Conservation (phyloP, 2,113 vertebrate genomes). For the Herpetotheres cachinnans region DNA sequence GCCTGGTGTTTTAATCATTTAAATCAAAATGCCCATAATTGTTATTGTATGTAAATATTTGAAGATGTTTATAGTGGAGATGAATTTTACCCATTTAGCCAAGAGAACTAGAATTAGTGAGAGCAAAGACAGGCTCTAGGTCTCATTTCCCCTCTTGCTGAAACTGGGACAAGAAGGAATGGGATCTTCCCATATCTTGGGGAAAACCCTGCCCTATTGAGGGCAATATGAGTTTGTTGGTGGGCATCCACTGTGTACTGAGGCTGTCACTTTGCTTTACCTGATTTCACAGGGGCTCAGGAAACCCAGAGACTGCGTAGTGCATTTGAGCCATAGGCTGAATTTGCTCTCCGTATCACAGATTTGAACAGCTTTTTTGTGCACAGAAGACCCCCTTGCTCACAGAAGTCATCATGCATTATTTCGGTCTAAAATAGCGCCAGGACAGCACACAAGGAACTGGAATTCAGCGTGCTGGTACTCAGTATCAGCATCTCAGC, state of each 20-base stretch:
- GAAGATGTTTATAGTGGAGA: conserved; percentile 58
- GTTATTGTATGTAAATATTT: conserved; percentile 72
- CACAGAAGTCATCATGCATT: not conserved
- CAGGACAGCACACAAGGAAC: not conserved
- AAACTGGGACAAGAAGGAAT: not conserved
- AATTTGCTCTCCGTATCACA: not conserved
- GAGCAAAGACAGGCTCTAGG: not conserved
- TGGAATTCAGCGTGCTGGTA: not conserved
- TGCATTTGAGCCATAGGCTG: not conserved
- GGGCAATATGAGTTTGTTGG: not conserved
- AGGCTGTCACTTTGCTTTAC: not conserved
- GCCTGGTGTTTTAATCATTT: conserved; percentile 71
- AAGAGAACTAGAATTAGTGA: not conserved
- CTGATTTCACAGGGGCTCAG: not conserved
- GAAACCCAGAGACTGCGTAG: not conserved
- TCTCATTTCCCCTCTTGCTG: not conserved
- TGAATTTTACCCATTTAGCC: conserved; percentile 21
- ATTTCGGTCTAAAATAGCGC: not conserved
- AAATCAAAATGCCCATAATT: conserved; percentile 69
- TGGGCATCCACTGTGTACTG: not conserved
- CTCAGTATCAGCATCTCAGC: rapidly evolving
- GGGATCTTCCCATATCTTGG: not conserved
- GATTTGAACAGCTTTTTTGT: not conserved
- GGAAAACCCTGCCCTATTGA: not conserved
- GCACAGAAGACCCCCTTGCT: not conserved